Base-by-base conservation (phyloP, 92 coral and sea anemone genomes). In the Phenganax stokvisi region DNA sequence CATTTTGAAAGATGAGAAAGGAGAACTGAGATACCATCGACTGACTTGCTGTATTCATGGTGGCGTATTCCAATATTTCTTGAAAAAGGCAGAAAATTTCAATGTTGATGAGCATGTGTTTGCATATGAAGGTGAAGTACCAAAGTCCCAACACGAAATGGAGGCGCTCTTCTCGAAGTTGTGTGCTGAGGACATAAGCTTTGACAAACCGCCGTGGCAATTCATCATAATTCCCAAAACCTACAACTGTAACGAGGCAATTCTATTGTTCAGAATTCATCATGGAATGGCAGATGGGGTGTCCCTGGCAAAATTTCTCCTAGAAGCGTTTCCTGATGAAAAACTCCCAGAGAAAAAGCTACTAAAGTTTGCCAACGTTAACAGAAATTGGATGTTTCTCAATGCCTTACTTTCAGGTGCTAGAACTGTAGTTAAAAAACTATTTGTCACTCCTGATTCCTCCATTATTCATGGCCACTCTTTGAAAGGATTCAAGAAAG, bases 261-360 rank as follows among this genome's bases (percentile, higher is more conserved):
- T 84, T 11, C 72, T 82, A 37, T 30, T 93, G 17, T 89, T 89
- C 54, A 88, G 93, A 71, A 76, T 84, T 62, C 92, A 86, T 58
- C 97, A 93, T 67, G 80, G 86, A 11, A 62, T 93, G 69, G 97
- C 93, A 44, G 97, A 93, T 79, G 97, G 97, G 8, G 87, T 93
- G 44, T 80, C 97, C 0, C 56, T 93, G 60, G 55, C 91, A 77
- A 84, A 85, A 68, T 91, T 93, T 76, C 68, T 93, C 57, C 68
- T 80, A 56, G 44, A 71, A 37, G 61, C 85, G 10, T 73, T 93
- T 15, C 88, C 97, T 57, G 97, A 93, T 80, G 44, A 88, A 12
- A 27, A 54, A 71, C 77, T 69, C 0, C 71, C 89, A 29, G 85
- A 88, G 29, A 85, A 83, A 70, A 87, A 89, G 80, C 78, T 87